Evolutionary conservation across 2,888 invertebrate species (phyloP), one percentile per base, ranked within the genome.

Genomic region (Portevinia maculata): DNA sequence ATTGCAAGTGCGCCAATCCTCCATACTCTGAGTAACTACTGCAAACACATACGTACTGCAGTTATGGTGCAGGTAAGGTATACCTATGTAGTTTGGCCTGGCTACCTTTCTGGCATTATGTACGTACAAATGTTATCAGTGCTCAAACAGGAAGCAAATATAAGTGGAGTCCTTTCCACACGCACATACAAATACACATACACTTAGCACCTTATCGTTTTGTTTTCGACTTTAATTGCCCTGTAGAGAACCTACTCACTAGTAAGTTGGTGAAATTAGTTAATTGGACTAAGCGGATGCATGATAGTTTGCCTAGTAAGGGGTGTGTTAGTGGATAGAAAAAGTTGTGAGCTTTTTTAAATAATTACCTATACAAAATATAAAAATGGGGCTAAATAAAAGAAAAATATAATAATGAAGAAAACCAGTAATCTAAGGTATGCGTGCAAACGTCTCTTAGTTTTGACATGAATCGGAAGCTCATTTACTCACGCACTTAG

Each of bases 161-260:
- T 75, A 75, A 57, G 50, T 57, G 39, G 69, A 70, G 60, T 71
- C 70, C 70, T 67, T 57, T 30, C 9, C 50, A 76, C 57, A 59
- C 70, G 59, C 15, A 57, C 39, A 41, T 19, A 39, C 30, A 46
- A 28, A 46, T 9, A 28, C 19, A 7, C 46, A 37, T 8, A 19
- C 34, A 48, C 34, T 59, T 57, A 55, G 75, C 81, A 71, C 83
- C 78, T 73, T 71, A 60, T 65, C 65, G 75, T 83, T 83, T 76
- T 60, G 65, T 76, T 76, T 67, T 71, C 71, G 83, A 73, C 60
- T 84, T 64, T 84, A 79, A 84, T 79, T 84, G 73, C 73, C 50
- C 62, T 79, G 52, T 84, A 48, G 79, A 79, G 79, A 67, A 64
- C 71, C 64, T 79, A 67, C 64, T 73, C 75, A 21, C 46, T 71